Conservation (phyloP, 2,113 vertebrate species). For the Lagopus leucura region DNA sequence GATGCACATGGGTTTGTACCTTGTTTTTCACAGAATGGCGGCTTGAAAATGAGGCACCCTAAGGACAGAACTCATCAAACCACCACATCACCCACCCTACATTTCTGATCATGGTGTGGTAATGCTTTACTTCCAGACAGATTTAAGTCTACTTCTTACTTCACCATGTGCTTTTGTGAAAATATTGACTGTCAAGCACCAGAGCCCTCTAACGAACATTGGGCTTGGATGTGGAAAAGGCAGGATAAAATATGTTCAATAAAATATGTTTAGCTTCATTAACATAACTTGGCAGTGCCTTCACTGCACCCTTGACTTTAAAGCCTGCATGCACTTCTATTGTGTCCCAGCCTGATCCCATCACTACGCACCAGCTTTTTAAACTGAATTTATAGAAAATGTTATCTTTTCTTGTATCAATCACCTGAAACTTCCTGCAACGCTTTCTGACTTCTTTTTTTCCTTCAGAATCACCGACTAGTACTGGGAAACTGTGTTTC, state of each 20-base stretch:
- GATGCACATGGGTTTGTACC: fast-evolving
- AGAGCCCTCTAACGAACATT: background rate
- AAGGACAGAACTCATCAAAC: background rate
- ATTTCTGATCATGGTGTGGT: background rate
- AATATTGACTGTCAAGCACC: background rate
- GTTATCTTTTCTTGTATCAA: background rate
- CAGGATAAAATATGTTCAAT: background rate
- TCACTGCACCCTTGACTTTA: background rate
- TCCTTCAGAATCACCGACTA: background rate
- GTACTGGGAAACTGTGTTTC: background rate
- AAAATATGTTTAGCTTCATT: background rate
- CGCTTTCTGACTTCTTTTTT: background rate
- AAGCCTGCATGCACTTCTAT: background rate
- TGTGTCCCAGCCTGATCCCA: background rate
- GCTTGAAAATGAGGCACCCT: background rate
- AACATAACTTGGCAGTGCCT: background rate
- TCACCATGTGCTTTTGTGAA: background rate
- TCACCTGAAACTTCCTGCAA: background rate
- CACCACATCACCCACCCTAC: background rate
- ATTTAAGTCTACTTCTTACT: background rate
- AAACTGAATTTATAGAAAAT: background rate
- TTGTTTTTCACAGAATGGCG: background rate
- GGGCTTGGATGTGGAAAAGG: background rate
- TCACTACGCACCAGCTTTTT: background rate
- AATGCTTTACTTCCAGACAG: background rate